phyloP scores from a whole-genome alignment of 2,888 invertebrate genomes.

The Drosophila cognata region DNA sequence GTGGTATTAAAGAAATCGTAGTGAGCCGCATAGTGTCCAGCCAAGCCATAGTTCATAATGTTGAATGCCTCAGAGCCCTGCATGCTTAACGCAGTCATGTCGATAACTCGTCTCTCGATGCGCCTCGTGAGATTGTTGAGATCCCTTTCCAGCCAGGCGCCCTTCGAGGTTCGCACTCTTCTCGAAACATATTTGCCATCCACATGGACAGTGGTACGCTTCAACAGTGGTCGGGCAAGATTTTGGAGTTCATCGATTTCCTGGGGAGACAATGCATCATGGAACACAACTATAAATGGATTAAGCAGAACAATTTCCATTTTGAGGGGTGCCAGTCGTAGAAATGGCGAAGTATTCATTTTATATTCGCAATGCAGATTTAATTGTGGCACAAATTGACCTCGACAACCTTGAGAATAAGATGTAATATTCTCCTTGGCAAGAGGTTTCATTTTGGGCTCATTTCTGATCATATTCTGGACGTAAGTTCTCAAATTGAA shows the following conservation, averaged over 20 bases:
- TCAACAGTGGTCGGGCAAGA: slow-evolving; percentile 59
- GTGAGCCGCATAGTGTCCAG: slow-evolving; percentile 77
- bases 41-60: slow-evolving; percentile 81
- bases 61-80: slow-evolving; percentile 69
- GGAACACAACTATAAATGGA: slow-evolving; percentile 75
- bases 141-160: slow-evolving; percentile 68
- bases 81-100: slow-evolving; percentile 77
- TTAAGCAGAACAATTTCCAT: slow-evolving; percentile 69
- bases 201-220: slow-evolving; percentile 59
- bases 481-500: slow-evolving; percentile 19
- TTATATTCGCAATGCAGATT: slow-evolving; percentile 69
- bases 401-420: slow-evolving; percentile 70
- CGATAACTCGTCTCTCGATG: slow-evolving; percentile 65
- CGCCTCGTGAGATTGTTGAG: slow-evolving; percentile 44
- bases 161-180: slow-evolving; percentile 71
- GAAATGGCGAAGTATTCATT: slow-evolving; percentile 50
- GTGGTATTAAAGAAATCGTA: slow-evolving; percentile 74
- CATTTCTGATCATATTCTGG: background rate
- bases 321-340: slow-evolving; percentile 79
- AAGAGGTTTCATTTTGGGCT: background rate
- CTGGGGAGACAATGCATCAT: slow-evolving; percentile 68
- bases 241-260: slow-evolving; percentile 71
- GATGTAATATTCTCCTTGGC: background rate
- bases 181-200: background rate
- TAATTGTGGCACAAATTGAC: slow-evolving; percentile 46